These are phyloP conservation scores for Drosophila tropicalis DNA, from an alignment of 1,140 invertebrate species.

Conservation along the genomic window DNA sequence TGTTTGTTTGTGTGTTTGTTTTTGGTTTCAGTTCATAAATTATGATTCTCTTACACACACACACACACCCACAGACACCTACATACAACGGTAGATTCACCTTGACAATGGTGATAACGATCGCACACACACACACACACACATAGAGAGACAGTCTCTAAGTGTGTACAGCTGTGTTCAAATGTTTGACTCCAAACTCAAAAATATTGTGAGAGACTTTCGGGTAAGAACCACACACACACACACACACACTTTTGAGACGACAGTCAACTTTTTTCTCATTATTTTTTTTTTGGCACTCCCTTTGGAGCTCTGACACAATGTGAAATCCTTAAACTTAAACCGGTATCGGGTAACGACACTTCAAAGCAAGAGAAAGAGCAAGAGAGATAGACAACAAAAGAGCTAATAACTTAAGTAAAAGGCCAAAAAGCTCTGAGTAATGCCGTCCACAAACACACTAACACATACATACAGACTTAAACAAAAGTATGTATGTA, in stretches of 20 bases:
- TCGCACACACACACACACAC: not conserved
- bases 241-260: not conserved
- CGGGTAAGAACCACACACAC: not conserved
- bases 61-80: constrained; percentile 28
- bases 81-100: constrained; percentile 43
- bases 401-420: constrained; percentile 13
- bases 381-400: not conserved
- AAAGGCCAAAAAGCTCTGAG: constrained; percentile 10
- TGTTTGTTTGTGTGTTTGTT: not conserved
- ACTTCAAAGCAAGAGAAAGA: not conserved
- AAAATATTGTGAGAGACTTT: not conserved
- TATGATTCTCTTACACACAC: constrained; percentile 23
- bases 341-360: constrained; percentile 14
- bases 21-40: constrained; percentile 28
- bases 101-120: constrained; percentile 51
- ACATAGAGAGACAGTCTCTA: not conserved
- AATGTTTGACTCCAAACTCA: not conserved
- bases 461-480: too few relatives aligned
- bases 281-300: constrained; percentile 7
- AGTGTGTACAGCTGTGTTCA: constrained; percentile 16
- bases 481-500: too few relatives aligned
- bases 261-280: constrained; percentile 5
- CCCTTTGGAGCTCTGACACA: not conserved
- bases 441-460: constrained; percentile 2
- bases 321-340: constrained; percentile 25